phyloP scores from a whole-genome alignment of 2,888 invertebrate genomes.

The Choreutis nemorana region DNA sequence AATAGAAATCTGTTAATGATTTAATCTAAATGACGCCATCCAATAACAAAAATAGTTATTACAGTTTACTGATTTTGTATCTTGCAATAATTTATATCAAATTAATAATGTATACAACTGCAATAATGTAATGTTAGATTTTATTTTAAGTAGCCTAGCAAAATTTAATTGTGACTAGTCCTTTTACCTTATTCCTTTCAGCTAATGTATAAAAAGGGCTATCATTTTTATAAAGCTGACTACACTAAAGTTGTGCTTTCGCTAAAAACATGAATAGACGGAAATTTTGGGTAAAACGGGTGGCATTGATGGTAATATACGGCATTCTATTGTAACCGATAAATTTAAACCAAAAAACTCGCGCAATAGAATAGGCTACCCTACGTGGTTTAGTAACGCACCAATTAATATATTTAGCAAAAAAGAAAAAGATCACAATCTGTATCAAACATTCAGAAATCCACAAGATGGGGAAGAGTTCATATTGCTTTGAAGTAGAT shows the following conservation, averaged over 20 bases:
- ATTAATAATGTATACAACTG: background rate
- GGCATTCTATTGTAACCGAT: background rate
- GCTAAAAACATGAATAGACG: background rate
- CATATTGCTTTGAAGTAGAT: background rate
- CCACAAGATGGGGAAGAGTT: background rate
- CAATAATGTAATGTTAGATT: background rate
- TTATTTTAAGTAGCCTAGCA: background rate
- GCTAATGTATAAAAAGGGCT: no score
- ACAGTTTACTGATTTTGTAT: background rate
- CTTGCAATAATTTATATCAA: background rate
- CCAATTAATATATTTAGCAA: background rate
- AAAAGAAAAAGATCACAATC: background rate
- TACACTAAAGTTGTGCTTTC: no score
- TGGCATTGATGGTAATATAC: background rate
- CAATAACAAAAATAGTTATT: background rate
- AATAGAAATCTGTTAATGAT: no score
- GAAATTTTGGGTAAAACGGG: background rate
- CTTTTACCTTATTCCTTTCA: no score
- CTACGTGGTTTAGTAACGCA: background rate
- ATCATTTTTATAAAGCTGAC: no score
- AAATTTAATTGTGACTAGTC: background rate
- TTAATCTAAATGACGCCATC: no score
- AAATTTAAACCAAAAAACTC: background rate
- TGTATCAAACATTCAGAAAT: background rate
- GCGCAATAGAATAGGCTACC: background rate